Conservation (phyloP, 37 sponge, comb jelly and placozoan genomes). For the Tethya wilhelma region DNA sequence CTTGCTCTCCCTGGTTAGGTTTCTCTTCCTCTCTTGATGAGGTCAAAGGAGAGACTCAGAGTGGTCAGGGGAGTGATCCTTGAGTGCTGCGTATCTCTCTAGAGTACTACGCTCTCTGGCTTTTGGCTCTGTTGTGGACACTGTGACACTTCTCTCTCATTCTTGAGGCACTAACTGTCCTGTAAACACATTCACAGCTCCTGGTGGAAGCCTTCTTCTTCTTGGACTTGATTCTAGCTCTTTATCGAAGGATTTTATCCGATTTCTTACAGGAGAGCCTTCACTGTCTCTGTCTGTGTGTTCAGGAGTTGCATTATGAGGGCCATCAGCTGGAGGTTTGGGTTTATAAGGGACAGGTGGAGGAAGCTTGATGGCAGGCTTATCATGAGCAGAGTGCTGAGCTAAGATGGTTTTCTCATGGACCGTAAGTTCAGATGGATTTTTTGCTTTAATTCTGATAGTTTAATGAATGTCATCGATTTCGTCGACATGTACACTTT, state of each 20-base stretch:
- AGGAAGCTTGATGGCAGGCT: not conserved
- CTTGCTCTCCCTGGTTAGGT: not conserved
- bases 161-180: not conserved
- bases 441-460: conserved; percentile 22
- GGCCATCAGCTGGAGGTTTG: conserved; percentile 13
- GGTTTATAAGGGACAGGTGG: not conserved
- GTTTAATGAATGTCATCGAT: not conserved
- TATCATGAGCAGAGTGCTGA: conserved; percentile 19
- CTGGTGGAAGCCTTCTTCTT: conserved; percentile 54
- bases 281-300: not conserved
- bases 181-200: conserved; percentile 38
- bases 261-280: not conserved
- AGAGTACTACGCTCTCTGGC: not conserved
- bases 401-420: conserved; percentile 58
- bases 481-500: not conserved
- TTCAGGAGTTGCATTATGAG: conserved; percentile 10
- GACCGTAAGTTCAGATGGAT: conserved; percentile 47
- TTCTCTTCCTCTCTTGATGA: not conserved
- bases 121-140: conserved; percentile 14
- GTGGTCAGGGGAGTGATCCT: not conserved
- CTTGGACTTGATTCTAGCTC: conserved; percentile 8
- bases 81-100: not conserved
- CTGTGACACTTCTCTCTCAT: not conserved
- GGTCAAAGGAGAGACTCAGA: too few relatives aligned
- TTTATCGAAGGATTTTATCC: conserved; percentile 1